These are phyloP conservation scores for Tetramorium alpestre DNA, from an alignment of 1,140 invertebrate species.

Conservation along the genomic window DNA sequence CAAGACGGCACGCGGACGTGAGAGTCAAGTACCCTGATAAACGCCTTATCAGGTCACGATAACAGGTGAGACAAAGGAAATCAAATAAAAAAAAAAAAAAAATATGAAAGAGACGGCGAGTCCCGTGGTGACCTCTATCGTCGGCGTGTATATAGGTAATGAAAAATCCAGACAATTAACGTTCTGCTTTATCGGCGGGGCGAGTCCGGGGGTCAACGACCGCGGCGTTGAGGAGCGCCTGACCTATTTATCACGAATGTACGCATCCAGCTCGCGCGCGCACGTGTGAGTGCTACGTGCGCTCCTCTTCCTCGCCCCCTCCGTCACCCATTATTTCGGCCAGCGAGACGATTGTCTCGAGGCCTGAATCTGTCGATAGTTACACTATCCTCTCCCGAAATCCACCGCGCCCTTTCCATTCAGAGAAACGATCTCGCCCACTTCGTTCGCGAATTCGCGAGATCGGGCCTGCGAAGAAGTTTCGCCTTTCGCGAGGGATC, in stretches of 20 bases:
- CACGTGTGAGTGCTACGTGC: conserved; percentile 32
- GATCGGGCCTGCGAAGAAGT: no score
- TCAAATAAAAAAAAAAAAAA: background rate
- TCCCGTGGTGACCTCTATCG: conserved; percentile 73
- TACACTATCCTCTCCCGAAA: no score
- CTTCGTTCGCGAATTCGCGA: no score
- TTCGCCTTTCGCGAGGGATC: background rate
- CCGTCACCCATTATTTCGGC: background rate
- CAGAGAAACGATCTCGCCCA: no score
- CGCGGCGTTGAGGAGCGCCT: conserved; percentile 73
- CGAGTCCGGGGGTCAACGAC: conserved; percentile 74
- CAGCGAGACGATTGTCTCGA: no score
- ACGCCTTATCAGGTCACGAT: background rate
- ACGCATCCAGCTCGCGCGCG: conserved; percentile 35
- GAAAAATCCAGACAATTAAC: conserved; percentile 64
- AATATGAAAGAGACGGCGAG: background rate
- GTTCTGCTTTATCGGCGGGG: conserved; percentile 74
- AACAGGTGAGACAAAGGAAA: background rate
- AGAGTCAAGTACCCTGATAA: background rate
- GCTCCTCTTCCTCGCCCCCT: background rate
- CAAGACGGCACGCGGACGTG: background rate
- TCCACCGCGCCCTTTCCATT: no score
- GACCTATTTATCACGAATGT: conserved; percentile 76
- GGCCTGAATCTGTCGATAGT: no score
- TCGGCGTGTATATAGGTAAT: conserved; percentile 57